Base-by-base conservation (phyloP, 2,113 vertebrate genomes). In the Fulmarus glacialis region DNA sequence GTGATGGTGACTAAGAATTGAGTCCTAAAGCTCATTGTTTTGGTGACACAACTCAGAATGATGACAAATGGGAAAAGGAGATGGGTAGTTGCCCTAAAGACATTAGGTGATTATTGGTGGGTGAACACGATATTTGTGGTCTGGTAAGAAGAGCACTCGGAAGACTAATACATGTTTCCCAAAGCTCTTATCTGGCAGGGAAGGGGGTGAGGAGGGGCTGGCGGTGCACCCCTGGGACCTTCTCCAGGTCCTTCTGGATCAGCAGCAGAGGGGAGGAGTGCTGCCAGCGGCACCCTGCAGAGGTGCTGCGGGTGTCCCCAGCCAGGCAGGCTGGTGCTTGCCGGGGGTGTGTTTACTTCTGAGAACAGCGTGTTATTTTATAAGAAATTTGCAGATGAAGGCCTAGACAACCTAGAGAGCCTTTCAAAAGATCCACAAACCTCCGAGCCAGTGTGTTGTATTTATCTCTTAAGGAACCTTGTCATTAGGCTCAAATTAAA, bases 401-500 rank as follows among this genome's bases (percentile, higher is more conserved):
- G 83, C 52, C 77, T 48, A 82, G 82, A 84, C 84, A 95, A 86
- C 59, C 59, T 62, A 94, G 53, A 47, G 62, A 90, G 86, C 71
- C 72, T 77, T 96, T 93, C 83, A 95, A 90, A 96, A 92, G 93
- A 93, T 92, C 30, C 70, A 83, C 62, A 86, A 84, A 52, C 67
- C 45, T 93, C 53, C 29, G 75, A 94, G 93, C 75, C 82, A 66
- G 64, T 45, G 63, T 90, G 89, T 78, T 97, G 96, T 97, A 93
- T 98, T 98, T 98, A 95, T 98, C 95, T 97, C 95, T 97, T 94
- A 97, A 97, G 95, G 97, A 98, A 97, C 92, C 95, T 97, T 98
- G 94, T 97, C 98, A 98, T 98, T 97, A 98, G 96, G 81, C 91
- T 85, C 24, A 82, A 98, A 98, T 98, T 97, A 97, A 97, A 98